These are phyloP conservation scores for Holacanthella duospinosa DNA, from an alignment of 2,888 invertebrate species.

Conservation along the genomic window DNA sequence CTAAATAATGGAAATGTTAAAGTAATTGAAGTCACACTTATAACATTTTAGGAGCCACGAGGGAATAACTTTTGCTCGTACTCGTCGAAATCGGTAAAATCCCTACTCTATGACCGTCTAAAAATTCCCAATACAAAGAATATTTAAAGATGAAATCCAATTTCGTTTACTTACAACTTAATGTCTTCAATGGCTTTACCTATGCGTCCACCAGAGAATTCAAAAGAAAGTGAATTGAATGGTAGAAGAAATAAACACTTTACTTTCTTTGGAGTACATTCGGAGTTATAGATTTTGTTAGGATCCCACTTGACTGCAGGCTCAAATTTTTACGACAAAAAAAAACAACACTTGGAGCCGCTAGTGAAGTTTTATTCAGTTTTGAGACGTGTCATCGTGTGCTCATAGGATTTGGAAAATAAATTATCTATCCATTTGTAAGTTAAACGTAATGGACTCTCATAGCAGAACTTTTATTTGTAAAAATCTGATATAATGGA, in stretches of 20 bases:
- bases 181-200: neutral
- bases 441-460: neutral
- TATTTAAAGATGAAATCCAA: neutral
- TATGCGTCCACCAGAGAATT: neutral
- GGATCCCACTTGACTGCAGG: too few species aligned
- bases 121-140: slow-evolving; percentile 1
- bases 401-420: neutral
- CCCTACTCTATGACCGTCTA: neutral
- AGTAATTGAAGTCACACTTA: too few species aligned
- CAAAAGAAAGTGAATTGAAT: neutral
- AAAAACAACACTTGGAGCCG: too few species aligned
- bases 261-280: neutral
- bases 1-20: too few species aligned
- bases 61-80: too few species aligned
- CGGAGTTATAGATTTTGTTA: too few species aligned
- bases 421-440: neutral
- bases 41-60: too few species aligned
- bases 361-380: neutral
- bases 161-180: too few species aligned
- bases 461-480: neutral
- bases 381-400: neutral
- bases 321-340: too few species aligned
- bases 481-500: slow-evolving; percentile 8
- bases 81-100: too few species aligned
- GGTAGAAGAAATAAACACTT: neutral